Base-by-base conservation (phyloP, 2,797 vertebrate species). In the Melanotaenia maccullochi region DNA sequence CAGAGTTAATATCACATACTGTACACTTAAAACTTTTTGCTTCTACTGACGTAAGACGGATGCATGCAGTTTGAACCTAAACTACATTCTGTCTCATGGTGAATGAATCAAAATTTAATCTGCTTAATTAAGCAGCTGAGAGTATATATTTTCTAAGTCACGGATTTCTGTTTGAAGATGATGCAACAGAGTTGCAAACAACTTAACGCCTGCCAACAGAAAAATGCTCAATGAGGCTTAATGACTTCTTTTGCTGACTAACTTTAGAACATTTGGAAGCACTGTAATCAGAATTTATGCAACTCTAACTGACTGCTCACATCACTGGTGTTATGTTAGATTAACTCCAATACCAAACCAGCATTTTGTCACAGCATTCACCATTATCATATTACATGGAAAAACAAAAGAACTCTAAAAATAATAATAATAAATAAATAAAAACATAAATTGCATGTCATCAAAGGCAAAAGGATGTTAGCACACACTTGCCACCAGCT, bases 221-320 rank as follows among this genome's bases (percentile, higher is more conserved):
- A 8, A 47, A 25, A 9, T n/a, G 35, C 71, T 63, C 68, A 73
- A 75, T 67, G 47, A 59, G 30, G 32, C 32, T 44, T 38, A 59
- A 68, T 68, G 24, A 67, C 55, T 65, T 60, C 38, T 20, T 82
- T 25, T 65, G 32, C 35, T 36, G 9, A 38, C 36, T 38, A 38
- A 38, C 12, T 38, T 16, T 42, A 42, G 9, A 12, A 42, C 3
- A 42, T 16, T 61, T 5, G 4, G 47, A 30, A 75, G 65, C 47
- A 72, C 65, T 78, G 16, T 64, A 74, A 73, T 71, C 63, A 72
- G 36, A 18, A 25, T 6, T 73, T 35, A 65, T 85, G 54, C n/a
- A 76, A 71, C 56, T 76, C 69, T 68, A 61, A 79, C 42, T n/a
- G 74, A 72, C 18, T 66, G 64, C 49, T 49, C 47, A 33, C n/a